Evolutionary conservation across 2,888 invertebrate genomes (phyloP).

Genomic region (Anarsia innoxiella): DNA sequence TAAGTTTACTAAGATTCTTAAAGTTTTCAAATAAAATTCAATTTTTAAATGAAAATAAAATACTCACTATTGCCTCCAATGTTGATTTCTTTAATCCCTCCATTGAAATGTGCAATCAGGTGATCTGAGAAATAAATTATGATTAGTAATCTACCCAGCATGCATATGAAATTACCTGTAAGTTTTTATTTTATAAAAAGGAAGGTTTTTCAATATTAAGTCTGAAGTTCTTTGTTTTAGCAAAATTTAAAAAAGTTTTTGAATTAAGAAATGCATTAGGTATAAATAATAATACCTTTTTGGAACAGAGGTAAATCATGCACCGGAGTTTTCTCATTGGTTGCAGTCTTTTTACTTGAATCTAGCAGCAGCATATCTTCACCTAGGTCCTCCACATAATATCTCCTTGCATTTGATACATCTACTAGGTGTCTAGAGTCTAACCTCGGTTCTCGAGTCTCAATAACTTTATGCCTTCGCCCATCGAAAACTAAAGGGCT

Average conservation of each 20-base stretch:
- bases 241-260: too few relatives aligned
- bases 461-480: constrained; percentile 28
- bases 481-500: constrained; percentile 40
- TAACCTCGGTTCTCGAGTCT: constrained; percentile 40
- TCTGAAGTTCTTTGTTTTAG: too few relatives aligned
- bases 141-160: too few relatives aligned
- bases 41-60: too few relatives aligned
- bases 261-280: not conserved
- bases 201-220: not conserved
- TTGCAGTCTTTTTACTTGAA: constrained; percentile 49
- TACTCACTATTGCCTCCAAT: constrained; percentile 52
- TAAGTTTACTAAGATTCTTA: too few relatives aligned
- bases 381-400: constrained; percentile 56
- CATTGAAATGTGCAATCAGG: constrained; percentile 56
- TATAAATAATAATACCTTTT: constrained; percentile 36
- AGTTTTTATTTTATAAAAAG: too few relatives aligned
- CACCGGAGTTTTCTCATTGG: constrained; percentile 32
- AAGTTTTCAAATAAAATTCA: too few relatives aligned
- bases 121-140: constrained; percentile 28
- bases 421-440: constrained; percentile 27
- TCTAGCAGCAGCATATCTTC: constrained; percentile 59
- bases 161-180: too few relatives aligned
- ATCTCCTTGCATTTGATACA: constrained; percentile 35
- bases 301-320: constrained; percentile 38
- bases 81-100: constrained; percentile 43